These are phyloP conservation scores for Hemicentrotus pulcherrimus DNA, from an alignment of 35 echinoderm and acorn worm genomes.

Conservation along the genomic window DNA sequence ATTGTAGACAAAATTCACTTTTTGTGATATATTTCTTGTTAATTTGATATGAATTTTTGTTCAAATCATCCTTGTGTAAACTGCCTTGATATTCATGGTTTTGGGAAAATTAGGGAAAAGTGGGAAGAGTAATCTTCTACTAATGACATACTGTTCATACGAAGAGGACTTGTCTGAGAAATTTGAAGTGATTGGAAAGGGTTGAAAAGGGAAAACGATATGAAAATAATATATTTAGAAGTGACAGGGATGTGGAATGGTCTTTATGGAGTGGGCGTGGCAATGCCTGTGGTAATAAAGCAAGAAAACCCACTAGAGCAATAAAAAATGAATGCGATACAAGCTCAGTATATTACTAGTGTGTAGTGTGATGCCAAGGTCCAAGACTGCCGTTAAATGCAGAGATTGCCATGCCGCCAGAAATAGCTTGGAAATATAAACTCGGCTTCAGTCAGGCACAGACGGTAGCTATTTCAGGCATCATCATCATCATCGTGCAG, in stretches of 20 bases:
- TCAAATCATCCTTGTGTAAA: no score
- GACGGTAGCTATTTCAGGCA: constrained; percentile 9
- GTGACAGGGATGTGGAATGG: neutral
- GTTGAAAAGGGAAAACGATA: neutral
- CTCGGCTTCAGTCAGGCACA: neutral
- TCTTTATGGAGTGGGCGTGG: neutral
- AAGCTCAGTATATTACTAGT: neutral
- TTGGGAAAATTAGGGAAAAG: no score
- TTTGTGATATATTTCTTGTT: no score
- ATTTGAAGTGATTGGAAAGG: neutral
- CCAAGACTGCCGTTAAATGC: neutral
- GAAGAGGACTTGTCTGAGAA: no score
- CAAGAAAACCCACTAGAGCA: neutral
- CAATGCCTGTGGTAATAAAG: neutral
- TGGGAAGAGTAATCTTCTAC: no score
- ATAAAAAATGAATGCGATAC: no score
- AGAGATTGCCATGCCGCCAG: neutral
- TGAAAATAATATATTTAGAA: neutral
- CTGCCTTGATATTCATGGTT: no score
- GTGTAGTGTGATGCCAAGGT: neutral
- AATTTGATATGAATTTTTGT: no score
- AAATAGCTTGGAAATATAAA: constrained; percentile 13
- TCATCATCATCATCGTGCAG: neutral
- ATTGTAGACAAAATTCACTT: no score
- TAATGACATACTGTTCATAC: no score